Base-by-base conservation (phyloP, 1,140 invertebrate genomes). In the Lucilia cuprina region DNA sequence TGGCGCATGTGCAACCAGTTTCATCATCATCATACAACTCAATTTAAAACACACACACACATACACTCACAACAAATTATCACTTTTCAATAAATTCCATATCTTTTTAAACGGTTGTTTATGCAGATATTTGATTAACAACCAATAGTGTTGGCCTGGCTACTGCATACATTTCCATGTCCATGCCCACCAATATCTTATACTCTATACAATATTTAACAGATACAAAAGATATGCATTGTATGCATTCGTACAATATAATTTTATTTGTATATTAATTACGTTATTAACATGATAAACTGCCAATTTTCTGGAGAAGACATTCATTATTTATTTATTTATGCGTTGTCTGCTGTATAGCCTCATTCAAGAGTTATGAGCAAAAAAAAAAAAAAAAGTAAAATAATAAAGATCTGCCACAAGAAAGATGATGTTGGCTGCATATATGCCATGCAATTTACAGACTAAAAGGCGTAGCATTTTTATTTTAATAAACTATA, bases 261-360 rank as follows among this genome's bases (percentile, higher is more conserved):
- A n/a, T n/a, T 14, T n/a, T 41, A 14, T 34, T 65, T 55, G 80
- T 41, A 50, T 65, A 50, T 82, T 82, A 82, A 82, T 82, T 82
- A 82, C 41, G 74, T 77, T 77, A 77, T 77, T 77, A 77, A 77
- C 30, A 77, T 77, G 34, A 77, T 77, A 77, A 77, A 77, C 74
- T 77, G 34, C 74, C 74, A 77, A 77, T 77, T 77, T 77, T 77
- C 34, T 17, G 74, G 35, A 35, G 74, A 41, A 77, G 34, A 77
- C 74, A 77, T 77, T 77, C 34, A 77, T 41, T 77, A 60, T 60
- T n/a, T 60, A 17, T 60, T 60, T n/a, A 60, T 17, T 5, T 60
- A 60, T n/a, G 5, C 50, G 1, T n/a, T 5, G 50, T n/a, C 50
- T 5, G 10, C 50, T 17, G 13, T 14, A n/a, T n/a, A n/a, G 5